Evolutionary conservation across 2,797 vertebrate genomes (phyloP).

Genomic region (Propithecus perrieri): DNA sequence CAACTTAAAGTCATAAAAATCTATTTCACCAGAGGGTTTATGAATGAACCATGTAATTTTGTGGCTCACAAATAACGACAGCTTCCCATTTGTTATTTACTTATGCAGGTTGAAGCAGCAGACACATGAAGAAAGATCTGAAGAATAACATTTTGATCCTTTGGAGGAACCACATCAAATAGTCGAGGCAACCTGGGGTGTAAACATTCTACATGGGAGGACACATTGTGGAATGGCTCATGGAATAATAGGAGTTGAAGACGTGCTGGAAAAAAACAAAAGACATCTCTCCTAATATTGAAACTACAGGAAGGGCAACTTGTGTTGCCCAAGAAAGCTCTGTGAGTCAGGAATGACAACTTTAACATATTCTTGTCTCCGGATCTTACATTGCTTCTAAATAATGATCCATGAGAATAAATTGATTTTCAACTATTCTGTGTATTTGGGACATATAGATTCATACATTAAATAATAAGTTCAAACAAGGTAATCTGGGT

Average conservation of each 20-base stretch:
- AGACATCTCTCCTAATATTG: background rate
- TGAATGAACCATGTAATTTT: slow-evolving; percentile 27
- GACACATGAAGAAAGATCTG: background rate
- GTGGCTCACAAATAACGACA: background rate
- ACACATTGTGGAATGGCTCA: background rate
- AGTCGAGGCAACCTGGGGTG: background rate
- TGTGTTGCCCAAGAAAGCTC: background rate
- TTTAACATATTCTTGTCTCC: background rate
- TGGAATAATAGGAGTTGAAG: background rate
- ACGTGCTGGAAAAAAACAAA: background rate
- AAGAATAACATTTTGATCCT: background rate
- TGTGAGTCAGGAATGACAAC: background rate
- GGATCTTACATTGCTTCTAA: background rate
- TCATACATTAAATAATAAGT: background rate
- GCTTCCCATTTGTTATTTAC: slow-evolving; percentile 1
- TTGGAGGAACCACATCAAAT: background rate
- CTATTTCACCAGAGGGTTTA: slow-evolving; percentile 33
- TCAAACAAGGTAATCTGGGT: background rate
- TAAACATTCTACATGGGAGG: background rate
- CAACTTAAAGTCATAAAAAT: background rate
- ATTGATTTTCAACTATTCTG: background rate
- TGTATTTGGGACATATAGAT: background rate
- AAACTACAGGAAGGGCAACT: background rate
- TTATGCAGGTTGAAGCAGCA: background rate
- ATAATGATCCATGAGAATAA: background rate